Conservation (phyloP, 2,888 invertebrate species). For the Tetheella fluctuosa region DNA sequence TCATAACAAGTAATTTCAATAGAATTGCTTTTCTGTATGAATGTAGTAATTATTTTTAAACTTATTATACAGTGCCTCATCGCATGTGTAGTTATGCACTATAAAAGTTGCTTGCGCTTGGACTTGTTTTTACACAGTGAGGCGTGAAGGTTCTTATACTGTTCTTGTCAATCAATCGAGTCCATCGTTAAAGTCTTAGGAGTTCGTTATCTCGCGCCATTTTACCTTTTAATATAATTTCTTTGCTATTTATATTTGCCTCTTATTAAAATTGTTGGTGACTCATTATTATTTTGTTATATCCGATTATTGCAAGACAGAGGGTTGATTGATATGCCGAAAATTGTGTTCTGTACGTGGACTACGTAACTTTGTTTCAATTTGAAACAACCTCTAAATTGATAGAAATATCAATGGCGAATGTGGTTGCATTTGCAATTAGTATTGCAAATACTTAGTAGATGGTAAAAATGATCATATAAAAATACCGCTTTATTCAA, state of each 20-base stretch:
- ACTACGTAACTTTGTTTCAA: too few relatives aligned
- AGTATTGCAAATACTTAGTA: too few relatives aligned
- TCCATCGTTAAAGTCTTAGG: constrained; percentile 42
- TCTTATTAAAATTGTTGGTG: constrained; percentile 18
- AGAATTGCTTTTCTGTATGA: background rate
- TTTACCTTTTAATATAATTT: constrained; percentile 30
- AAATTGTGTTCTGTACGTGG: too few relatives aligned
- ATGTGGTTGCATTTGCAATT: too few relatives aligned
- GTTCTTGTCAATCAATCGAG: constrained; percentile 56
- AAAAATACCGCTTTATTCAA: too few relatives aligned
- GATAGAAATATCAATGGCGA: too few relatives aligned
- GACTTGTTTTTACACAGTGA: constrained; percentile 44
- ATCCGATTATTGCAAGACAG: too few relatives aligned
- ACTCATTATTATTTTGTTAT: background rate
- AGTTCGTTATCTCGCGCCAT: constrained; percentile 44
- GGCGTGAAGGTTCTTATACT: constrained; percentile 52
- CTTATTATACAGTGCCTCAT: constrained; percentile 1
- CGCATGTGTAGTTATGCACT: constrained; percentile 22
- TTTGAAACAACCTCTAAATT: too few relatives aligned
- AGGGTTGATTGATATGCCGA: too few relatives aligned
- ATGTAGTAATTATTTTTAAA: background rate
- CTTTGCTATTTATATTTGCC: constrained; percentile 20
- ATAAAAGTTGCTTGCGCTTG: constrained; percentile 34
- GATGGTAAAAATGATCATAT: too few relatives aligned
- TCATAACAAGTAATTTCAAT: background rate